A percentile compares a stretch with the other conserved stretches of the same genome.
phyloP scores from a whole-genome alignment of 2,113 vertebrate species.

The Sinocyclocheilus maitianheensis region DNA sequence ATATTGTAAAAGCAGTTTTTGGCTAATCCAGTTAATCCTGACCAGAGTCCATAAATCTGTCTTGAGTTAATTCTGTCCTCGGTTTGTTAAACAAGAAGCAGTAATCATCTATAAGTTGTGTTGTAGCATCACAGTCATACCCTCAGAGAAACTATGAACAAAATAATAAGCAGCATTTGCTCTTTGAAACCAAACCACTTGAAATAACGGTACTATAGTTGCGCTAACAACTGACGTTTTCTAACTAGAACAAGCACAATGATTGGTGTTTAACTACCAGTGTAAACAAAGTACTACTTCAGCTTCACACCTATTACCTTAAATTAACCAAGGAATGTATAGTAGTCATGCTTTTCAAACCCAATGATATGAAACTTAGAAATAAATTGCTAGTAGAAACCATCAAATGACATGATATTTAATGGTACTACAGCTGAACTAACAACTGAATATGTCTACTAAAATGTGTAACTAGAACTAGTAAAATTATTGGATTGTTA shows the following conservation, averaged over 20 bases:
- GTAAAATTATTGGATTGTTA: too few species aligned
- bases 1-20: not conserved
- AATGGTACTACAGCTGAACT: too few species aligned
- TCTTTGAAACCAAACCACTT: not conserved
- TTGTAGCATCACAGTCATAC: not conserved
- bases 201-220: not conserved
- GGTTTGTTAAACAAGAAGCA: too few species aligned
- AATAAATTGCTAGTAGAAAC: not conserved
- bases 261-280: not conserved
- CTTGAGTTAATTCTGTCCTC: not conserved
- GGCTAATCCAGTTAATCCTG: not conserved
- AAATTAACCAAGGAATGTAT: not conserved
- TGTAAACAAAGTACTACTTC: not conserved
- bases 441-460: too few species aligned
- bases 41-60: not conserved
- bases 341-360: not conserved
- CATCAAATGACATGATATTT: not conserved
- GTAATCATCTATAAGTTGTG: too few species aligned
- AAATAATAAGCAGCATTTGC: not conserved
- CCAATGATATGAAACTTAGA: not conserved
- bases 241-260: not conserved
- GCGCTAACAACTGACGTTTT: not conserved
- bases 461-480: too few species aligned
- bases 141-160: not conserved
- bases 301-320: not conserved